Base-by-base conservation (phyloP, 2,113 vertebrate genomes). In the Phoxinus phoxinus region DNA sequence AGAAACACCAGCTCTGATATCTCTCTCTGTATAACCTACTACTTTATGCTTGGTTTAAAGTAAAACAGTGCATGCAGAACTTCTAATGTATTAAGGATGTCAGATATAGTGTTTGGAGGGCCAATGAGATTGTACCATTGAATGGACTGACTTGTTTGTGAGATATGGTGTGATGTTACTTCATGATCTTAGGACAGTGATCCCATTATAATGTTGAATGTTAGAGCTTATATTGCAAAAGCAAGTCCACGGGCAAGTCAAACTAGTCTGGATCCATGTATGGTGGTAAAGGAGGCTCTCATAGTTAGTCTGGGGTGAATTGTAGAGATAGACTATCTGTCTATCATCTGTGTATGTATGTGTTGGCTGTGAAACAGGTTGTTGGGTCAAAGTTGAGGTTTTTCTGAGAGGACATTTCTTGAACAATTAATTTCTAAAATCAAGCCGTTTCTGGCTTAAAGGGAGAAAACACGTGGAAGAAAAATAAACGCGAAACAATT, bases 1-100 rank as follows among this genome's bases (percentile, higher is more conserved):
- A 83, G 88, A 90, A 93, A 92, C 93, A 94, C 93, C 94, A 94
- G 94, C 94, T 94, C 87, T 88, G 92, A 92, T 90, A 91, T 90
- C 88, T 93, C 89, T 58, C 27, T 90, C 88, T 92, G 92, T 93
- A 88, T 93, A 92, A 92, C 89, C 88, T 90, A 85, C 87, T 90
- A 90, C 90, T 91, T 90, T 90, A 91, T 93, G 92, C 93, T 93
- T 90, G 91, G 92, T 92, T 91, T 91, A 91, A 92, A 91, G 92
- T 87, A 51, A 84, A 85, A 92, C 89, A 90, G 91, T 94, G 93
- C 94, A 94, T 95, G 94, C 93, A 88, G 90, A 91, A 91, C 89
- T 93, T 91, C 90, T 93, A 88, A 90, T 92, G 91, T 91, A 90
- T 91, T 89, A 86, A 83, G 89, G 59, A 91, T 90, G 88, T 81